These are phyloP conservation scores for Sternotherus odoratus DNA, from an alignment of 2,797 vertebrate species.

Conservation along the genomic window DNA sequence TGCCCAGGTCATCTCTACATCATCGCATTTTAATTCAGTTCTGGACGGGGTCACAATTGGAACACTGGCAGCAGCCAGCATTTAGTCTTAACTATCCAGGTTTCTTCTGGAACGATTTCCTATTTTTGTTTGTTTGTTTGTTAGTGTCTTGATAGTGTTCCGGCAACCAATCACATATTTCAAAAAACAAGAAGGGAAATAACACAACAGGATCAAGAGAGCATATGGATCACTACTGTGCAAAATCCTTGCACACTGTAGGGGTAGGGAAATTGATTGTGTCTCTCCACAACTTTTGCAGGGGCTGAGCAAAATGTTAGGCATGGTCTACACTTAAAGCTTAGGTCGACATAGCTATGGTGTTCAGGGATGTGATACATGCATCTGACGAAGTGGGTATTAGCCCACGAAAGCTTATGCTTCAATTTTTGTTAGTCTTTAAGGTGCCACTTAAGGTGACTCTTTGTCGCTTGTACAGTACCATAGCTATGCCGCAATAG, in stretches of 20 bases:
- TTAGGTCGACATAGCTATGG: not conserved
- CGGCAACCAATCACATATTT: slow-evolving; percentile 27
- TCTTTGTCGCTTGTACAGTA: no score
- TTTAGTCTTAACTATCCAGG: not conserved
- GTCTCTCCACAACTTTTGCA: not conserved
- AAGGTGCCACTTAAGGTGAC: no score
- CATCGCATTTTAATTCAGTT: slow-evolving; percentile 9
- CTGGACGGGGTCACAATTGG: not conserved
- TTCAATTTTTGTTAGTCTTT: no score
- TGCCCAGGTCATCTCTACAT: slow-evolving; percentile 32
- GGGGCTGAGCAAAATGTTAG: not conserved
- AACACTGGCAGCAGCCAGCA: slow-evolving; percentile 6
- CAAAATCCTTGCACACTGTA: not conserved
- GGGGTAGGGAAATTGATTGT: not conserved
- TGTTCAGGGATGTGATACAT: not conserved
- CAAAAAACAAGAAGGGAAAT: slow-evolving; percentile 42
- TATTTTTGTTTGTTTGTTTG: slow-evolving; percentile 30
- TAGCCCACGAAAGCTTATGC: no score
- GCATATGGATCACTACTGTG: not conserved
- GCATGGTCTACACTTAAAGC: not conserved
- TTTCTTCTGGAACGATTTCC: not conserved
- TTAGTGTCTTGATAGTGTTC: not conserved
- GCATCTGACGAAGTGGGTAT: no score
- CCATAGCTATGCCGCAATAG: not conserved
- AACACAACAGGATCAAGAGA: not conserved